These are phyloP conservation scores for Urocynchramus pylzowi DNA, from an alignment of 2,113 vertebrate species.

Conservation along the genomic window DNA sequence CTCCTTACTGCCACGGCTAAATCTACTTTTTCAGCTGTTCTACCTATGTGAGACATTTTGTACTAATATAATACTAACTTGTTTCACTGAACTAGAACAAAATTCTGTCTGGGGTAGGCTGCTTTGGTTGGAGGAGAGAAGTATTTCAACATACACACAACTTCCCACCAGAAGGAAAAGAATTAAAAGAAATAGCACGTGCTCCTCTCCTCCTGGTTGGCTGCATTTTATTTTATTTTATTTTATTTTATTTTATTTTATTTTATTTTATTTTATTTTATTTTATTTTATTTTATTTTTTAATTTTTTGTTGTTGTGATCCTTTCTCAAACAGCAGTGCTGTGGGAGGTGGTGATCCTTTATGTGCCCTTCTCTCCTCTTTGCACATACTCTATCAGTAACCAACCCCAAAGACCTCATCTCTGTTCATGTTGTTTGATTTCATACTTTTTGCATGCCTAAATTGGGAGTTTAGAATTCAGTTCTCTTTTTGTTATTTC, in stretches of 20 bases:
- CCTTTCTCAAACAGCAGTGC: neutral
- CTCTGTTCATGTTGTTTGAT: neutral
- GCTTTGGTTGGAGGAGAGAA: neutral
- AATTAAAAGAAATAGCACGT: neutral
- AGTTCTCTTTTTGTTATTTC: neutral
- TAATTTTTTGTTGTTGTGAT: neutral
- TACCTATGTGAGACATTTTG: neutral
- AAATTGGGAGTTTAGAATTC: neutral
- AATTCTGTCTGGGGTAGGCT: neutral
- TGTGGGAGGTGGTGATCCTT: neutral
- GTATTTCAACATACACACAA: neutral
- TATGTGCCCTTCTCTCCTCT: neutral
- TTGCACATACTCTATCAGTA: neutral
- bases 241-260: no score
- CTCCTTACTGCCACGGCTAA: neutral
- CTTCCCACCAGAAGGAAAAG: neutral
- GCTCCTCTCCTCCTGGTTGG: rapidly evolving
- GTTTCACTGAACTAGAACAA: neutral
- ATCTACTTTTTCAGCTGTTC: neutral
- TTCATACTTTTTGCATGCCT: neutral
- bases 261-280: no score
- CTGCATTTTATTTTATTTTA: neutral
- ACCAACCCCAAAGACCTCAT: neutral
- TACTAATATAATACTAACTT: neutral
- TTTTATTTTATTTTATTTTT: neutral